A percentile compares a stretch with the other conserved stretches of the same genome.
These are phyloP conservation scores for Calosoma granatense DNA, from an alignment of 1,140 invertebrate genomes.

Conservation along the genomic window DNA sequence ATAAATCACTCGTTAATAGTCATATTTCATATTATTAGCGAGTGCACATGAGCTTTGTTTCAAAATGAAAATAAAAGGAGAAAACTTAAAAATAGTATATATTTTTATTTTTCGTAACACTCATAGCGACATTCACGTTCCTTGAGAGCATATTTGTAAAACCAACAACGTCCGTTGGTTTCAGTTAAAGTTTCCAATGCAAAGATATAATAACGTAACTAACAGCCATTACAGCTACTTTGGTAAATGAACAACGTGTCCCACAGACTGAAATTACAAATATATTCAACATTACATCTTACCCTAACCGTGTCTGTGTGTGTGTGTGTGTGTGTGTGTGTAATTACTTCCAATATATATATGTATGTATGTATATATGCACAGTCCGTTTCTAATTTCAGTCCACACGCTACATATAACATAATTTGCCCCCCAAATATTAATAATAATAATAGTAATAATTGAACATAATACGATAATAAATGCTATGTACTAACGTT, in stretches of 20 bases:
- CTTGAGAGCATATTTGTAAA: constrained; percentile 1
- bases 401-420: not conserved
- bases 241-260: not conserved
- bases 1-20: no score
- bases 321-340: no score
- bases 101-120: constrained; percentile 9
- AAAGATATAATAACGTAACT: not conserved
- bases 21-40: no score
- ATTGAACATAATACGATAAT: not conserved
- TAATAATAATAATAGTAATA: no score
- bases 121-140: constrained; percentile 5
- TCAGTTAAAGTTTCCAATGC: not conserved
- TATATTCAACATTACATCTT: no score
- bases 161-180: not conserved
- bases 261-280: no score
- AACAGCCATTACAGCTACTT: constrained; percentile 2
- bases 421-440: not conserved
- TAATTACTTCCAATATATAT: no score
- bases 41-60: no score
- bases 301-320: no score
- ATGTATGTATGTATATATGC: no score
- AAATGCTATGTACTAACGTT: not conserved
- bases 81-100: constrained; percentile 5
- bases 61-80: not conserved
- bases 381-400: not conserved